phyloP scores from a whole-genome alignment of 2,113 vertebrate species.

The Hippocampus mohnikei region DNA sequence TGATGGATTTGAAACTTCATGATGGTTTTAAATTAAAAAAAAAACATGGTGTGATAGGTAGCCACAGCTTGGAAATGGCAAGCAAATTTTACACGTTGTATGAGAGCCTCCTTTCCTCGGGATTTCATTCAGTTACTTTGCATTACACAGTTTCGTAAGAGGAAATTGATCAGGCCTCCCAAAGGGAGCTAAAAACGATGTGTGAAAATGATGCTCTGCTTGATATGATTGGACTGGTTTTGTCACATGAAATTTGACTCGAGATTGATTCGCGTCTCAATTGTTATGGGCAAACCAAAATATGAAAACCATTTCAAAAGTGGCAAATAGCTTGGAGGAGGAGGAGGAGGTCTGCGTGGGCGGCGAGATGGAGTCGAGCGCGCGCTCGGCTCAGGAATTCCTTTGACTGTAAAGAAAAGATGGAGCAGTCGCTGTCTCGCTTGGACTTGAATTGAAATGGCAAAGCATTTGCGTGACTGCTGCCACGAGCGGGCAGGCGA shows the following conservation, averaged over 20 bases:
- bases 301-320: slow-evolving; percentile 17
- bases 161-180: too few relatives aligned
- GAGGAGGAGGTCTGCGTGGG: slow-evolving; percentile 40
- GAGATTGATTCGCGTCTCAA: neutral
- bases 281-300: neutral
- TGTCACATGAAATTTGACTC: neutral
- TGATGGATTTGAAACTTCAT: neutral
- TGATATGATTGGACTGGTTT: slow-evolving; percentile 1
- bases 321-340: slow-evolving; percentile 38
- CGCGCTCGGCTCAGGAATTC: slow-evolving; percentile 50
- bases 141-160: too few relatives aligned
- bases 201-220: neutral
- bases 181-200: too few relatives aligned
- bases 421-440: slow-evolving; percentile 23
- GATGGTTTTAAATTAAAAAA: neutral
- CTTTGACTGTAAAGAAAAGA: slow-evolving; percentile 43
- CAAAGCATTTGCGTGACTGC: slow-evolving; percentile 8
- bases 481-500: neutral
- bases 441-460: slow-evolving; percentile 5
- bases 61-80: too few relatives aligned
- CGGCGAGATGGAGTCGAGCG: slow-evolving; percentile 30
- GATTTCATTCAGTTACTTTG: too few relatives aligned
- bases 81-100: too few relatives aligned
- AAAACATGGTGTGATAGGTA: too few relatives aligned
- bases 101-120: too few relatives aligned